Evolutionary conservation across 1,140 invertebrate species (phyloP).

Genomic region (Drosophila murphyi): DNA sequence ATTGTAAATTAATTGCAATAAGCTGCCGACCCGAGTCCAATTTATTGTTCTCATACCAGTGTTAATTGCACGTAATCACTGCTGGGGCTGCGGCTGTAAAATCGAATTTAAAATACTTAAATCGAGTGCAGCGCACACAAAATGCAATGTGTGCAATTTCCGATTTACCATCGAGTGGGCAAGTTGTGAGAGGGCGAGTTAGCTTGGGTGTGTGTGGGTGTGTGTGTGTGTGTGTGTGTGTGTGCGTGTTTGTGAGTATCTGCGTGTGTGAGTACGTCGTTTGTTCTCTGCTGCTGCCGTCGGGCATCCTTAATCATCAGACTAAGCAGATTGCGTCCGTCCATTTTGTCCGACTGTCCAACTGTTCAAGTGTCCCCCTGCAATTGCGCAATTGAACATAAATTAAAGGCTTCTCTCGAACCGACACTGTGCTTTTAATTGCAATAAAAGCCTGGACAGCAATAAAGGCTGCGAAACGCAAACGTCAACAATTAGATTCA

Average conservation of each 20-base stretch:
- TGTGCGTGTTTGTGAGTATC: constrained; percentile 14
- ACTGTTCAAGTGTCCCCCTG: neutral
- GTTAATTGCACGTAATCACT: constrained; percentile 8
- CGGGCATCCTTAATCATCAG: constrained; percentile 12
- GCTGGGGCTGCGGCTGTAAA: neutral
- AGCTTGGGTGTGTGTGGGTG: neutral
- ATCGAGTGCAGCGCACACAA: constrained; percentile 30
- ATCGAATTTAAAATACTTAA: constrained; percentile 28
- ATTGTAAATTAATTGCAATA: neutral
- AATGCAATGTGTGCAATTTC: constrained; percentile 25
- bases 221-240: constrained; percentile 2
- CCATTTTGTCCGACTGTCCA: neutral
- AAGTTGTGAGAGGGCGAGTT: neutral
- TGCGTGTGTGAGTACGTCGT: constrained; percentile 8
- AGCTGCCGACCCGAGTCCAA: neutral
- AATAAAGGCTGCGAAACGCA: neutral
- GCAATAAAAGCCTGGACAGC: constrained; percentile 1
- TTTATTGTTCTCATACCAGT: neutral
- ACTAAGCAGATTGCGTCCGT: constrained; percentile 42
- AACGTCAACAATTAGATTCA: neutral
- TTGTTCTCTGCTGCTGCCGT: constrained; percentile 14
- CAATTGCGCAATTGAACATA: constrained; percentile 7
- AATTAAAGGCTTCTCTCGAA: constrained; percentile 31
- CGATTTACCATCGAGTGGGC: constrained; percentile 17
- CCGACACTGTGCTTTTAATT: constrained; percentile 10